Percentiles rank a stretch among this genome's conserved stretches.
Evolutionary conservation across 2,113 vertebrate genomes (phyloP).

Genomic region (Elachura formosa): DNA sequence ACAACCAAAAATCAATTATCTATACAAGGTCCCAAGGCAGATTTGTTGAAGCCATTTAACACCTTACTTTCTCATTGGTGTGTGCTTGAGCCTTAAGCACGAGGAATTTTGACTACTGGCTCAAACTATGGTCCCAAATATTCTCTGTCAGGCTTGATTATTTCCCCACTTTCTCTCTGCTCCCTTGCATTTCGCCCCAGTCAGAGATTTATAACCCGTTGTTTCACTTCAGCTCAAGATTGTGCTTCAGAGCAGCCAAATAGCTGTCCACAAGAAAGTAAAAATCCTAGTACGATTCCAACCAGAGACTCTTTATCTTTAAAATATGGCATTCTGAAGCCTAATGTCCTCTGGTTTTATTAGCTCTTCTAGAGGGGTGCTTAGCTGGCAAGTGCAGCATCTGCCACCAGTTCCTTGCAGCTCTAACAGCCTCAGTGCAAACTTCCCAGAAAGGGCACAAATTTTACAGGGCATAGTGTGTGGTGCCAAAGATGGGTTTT

Average conservation of each 20-base stretch:
- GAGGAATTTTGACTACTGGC: background rate
- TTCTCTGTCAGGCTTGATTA: background rate
- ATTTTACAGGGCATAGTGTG: background rate
- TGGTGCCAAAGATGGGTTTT: background rate
- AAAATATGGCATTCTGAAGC: background rate
- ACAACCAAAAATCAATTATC: background rate
- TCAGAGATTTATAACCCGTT: background rate
- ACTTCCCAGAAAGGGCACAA: background rate
- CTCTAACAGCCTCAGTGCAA: background rate
- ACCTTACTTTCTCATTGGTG: background rate
- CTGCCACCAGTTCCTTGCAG: background rate
- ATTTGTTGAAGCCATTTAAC: background rate
- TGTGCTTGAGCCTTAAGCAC: background rate
- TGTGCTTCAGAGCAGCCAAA: background rate
- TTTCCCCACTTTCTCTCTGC: background rate
- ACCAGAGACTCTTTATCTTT: background rate
- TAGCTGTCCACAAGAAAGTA: background rate
- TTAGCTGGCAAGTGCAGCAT: slow-evolving; percentile 36
- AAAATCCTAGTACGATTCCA: background rate
- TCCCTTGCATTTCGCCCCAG: background rate
- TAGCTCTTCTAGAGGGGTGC: background rate
- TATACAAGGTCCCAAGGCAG: background rate
- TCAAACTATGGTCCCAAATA: background rate
- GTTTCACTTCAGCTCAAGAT: background rate
- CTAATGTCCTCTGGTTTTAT: background rate